Base-by-base conservation (phyloP, 2,113 vertebrate genomes). In the Microcebus murinus region DNA sequence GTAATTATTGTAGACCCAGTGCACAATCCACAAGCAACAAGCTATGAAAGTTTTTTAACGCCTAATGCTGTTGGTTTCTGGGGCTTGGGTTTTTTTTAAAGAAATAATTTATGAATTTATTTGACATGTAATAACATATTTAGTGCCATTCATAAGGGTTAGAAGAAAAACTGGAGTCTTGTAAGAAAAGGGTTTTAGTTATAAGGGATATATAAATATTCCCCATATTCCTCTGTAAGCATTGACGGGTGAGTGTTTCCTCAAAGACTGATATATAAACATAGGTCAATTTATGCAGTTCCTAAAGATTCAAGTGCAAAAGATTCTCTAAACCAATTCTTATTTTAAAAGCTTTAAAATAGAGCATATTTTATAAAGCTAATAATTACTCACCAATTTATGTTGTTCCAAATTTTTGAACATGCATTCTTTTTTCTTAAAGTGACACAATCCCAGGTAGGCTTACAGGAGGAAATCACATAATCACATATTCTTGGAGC, bases 101-200 rank as follows among this genome's bases (percentile, higher is more conserved):
- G 61, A 94, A 76, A 67, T 97, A 63, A 34, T 80, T 96, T 65
- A 87, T 42, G 39, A 95, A 87, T 57, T 94, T 93, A 76, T 77
- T 63, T 25, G 59, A 74, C 36, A 42, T 29, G 4, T 76, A 70
- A 65, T 81, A 87, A 73, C 57, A 61, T 36, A 87, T 67, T 77
- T 65, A 77, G 77, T 91, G 55, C 23, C 68, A 57, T 93, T 88
- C 65, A 67, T 23, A 73, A 91, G 79, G 48, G 13, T 67, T 34
- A 93, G 68, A 96, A 87, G 74, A 87, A 92, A 84, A 89, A 86
- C 36, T 48, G 31, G 34, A 97, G n/a, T 77, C 73, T 68, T 6
- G 6, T 79, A 34, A 87, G 67, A 74, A 90, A 63, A 52, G 8
- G 1, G 10, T 39, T 96, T 90, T 14, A 36, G 34, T 42, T 87